A percentile compares a stretch with the other conserved stretches of the same genome.
Evolutionary conservation across 1,140 invertebrate genomes (phyloP).

Genomic region (Potamilus streckersoni): DNA sequence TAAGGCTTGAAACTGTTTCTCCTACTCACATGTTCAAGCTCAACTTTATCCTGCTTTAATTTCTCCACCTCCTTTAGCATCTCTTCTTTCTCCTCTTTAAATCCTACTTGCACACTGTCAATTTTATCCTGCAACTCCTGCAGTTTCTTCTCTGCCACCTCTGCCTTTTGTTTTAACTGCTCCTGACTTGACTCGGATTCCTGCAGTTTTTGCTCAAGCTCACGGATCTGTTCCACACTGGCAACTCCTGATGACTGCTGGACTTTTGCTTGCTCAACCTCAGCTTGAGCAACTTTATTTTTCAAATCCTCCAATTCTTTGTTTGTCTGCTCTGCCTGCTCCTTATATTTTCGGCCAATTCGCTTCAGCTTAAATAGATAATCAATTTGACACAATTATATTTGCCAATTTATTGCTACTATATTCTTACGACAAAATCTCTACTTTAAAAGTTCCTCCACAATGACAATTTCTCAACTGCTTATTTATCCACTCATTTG

Average conservation of each 20-base stretch:
- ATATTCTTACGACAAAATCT: too few relatives aligned
- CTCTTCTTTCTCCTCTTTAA: constrained; percentile 1
- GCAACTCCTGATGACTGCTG: constrained; percentile 19
- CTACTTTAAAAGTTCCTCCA: too few relatives aligned
- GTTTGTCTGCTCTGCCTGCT: constrained; percentile 79
- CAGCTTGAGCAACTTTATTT: constrained; percentile 72
- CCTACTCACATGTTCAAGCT: background rate
- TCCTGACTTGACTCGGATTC: constrained; percentile 10
- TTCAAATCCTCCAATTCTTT: constrained; percentile 62
- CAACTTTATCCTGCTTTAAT: background rate
- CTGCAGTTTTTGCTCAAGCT: constrained; percentile 17
- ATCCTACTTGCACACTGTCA: constrained; percentile 5
- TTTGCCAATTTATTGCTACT: too few relatives aligned
- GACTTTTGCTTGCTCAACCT: constrained; percentile 19
- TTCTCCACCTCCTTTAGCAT: background rate
- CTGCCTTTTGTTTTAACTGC: constrained; percentile 12
- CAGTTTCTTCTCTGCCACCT: constrained; percentile 12
- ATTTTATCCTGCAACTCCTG: constrained; percentile 7
- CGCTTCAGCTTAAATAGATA: constrained; percentile 78
- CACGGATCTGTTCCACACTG: constrained; percentile 17
- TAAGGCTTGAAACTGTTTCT: background rate
- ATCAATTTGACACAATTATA: too few relatives aligned
- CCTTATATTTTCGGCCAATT: constrained; percentile 93
- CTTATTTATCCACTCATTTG: too few relatives aligned
- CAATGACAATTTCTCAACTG: too few relatives aligned